phyloP scores from a whole-genome alignment of 2,113 vertebrate species.

The Phalacrocorax pelagicus region DNA sequence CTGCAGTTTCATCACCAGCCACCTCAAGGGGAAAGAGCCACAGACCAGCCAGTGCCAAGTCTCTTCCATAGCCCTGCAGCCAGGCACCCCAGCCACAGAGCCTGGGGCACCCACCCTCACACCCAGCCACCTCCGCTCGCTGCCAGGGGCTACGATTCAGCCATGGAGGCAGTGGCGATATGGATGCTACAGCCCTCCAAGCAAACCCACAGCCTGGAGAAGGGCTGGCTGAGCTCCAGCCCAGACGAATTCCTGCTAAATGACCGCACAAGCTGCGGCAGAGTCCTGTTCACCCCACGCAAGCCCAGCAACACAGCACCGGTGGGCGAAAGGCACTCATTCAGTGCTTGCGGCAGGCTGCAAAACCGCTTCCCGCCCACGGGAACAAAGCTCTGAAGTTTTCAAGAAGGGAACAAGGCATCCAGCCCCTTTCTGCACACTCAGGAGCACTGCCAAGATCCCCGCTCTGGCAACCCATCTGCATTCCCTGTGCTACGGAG shows the following conservation, averaged over 20 bases:
- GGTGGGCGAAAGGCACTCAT: not conserved
- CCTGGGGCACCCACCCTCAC: not conserved
- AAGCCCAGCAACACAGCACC: not conserved
- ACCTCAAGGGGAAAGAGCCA: not conserved
- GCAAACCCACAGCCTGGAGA: not conserved
- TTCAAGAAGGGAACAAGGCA: conserved; percentile 21
- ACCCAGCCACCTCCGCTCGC: not conserved
- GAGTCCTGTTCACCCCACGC: not conserved
- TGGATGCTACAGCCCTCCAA: not conserved
- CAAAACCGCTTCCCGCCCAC: not conserved
- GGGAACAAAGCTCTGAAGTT: conserved; percentile 48
- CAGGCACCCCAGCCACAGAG: not conserved
- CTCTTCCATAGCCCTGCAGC: not conserved
- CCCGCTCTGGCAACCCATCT: not conserved
- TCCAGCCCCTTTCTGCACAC: not conserved
- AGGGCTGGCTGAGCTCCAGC: not conserved
- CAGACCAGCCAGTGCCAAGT: not conserved
- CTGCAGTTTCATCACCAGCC: not conserved
- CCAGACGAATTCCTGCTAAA: not conserved
- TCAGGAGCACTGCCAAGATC: conserved; percentile 22
- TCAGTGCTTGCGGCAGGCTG: not conserved
- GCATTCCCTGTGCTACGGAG: not conserved
- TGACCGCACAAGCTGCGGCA: not conserved
- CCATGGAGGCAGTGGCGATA: fast-evolving
- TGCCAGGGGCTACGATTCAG: not conserved